Evolutionary conservation across 2,113 vertebrate genomes (phyloP).

Genomic region (Nycticorax nycticorax): DNA sequence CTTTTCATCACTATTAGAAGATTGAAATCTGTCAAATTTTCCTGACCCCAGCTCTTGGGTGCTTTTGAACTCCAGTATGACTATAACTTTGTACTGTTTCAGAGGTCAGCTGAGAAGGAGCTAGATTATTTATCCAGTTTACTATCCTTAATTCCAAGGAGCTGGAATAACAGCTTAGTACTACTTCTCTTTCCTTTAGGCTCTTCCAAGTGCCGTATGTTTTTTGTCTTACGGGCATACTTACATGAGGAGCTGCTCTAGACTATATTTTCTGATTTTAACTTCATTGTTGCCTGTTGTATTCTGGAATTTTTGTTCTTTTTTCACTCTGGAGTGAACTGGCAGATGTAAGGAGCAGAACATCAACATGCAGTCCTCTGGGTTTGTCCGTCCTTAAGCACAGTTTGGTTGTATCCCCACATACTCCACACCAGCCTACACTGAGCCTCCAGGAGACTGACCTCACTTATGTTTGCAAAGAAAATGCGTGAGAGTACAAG

Average conservation of each 20-base stretch:
- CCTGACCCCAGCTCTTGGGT: not conserved
- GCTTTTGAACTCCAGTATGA: not conserved
- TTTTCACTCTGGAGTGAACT: not conserved
- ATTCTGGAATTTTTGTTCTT: not conserved
- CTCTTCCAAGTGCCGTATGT: fast-evolving
- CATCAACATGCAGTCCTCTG: not conserved
- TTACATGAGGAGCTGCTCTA: not conserved
- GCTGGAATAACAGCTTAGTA: not conserved
- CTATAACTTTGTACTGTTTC: not conserved
- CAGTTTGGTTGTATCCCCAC: not conserved
- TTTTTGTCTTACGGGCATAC: not conserved
- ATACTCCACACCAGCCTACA: not conserved
- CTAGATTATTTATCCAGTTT: not conserved
- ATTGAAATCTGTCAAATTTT: not conserved
- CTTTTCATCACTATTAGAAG: not conserved
- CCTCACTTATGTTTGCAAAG: not conserved
- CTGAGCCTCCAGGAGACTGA: not conserved
- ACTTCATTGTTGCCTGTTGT: not conserved
- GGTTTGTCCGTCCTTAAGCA: not conserved
- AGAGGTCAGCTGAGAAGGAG: not conserved
- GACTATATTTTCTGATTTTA: not conserved
- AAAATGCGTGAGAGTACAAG: not conserved
- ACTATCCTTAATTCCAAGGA: not conserved
- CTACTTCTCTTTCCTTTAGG: not conserved
- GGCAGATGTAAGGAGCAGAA: not conserved